Conservation (phyloP, 2,797 vertebrate species). For the Pipistrellus kuhlii region DNA sequence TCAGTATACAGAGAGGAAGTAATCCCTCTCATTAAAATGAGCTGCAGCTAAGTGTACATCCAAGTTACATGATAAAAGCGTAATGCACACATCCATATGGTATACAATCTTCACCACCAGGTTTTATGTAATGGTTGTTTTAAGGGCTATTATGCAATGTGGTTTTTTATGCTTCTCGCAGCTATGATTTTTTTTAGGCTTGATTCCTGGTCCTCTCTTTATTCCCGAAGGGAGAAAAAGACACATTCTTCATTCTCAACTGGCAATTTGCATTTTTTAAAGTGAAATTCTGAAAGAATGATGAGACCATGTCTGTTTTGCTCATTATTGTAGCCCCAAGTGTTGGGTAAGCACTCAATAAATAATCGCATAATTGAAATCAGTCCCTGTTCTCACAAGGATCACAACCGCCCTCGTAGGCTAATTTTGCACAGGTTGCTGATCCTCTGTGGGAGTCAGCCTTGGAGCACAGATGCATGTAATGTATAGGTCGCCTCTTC, state of each 20-base stretch:
- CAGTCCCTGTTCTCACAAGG: not conserved
- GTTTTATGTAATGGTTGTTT: constrained; percentile 50
- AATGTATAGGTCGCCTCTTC: constrained; percentile 47
- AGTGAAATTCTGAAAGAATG: constrained; percentile 42
- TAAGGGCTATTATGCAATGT: constrained; percentile 32
- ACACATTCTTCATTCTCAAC: constrained; percentile 7
- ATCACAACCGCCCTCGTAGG: not conserved
- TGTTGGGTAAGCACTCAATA: not conserved
- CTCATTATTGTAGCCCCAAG: not conserved
- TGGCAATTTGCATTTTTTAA: constrained; percentile 33
- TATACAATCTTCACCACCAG: not conserved
- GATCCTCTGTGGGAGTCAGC: constrained; percentile 36
- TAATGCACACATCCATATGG: constrained; percentile 38
- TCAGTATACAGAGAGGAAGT: constrained; percentile 10
- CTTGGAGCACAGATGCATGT: not conserved
- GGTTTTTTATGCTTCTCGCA: not conserved
- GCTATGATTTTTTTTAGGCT: constrained; percentile 37
- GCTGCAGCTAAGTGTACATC: constrained; percentile 37
- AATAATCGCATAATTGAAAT: constrained; percentile 21
- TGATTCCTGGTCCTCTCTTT: not conserved
- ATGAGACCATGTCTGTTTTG: not conserved
- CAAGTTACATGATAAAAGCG: constrained; percentile 1
- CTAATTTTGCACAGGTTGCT: constrained; percentile 15
- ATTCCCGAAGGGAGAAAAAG: constrained; percentile 21
- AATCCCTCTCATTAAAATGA: constrained; percentile 27